Conservation (phyloP, 2,797 vertebrate genomes). For the Adelosebastes latens region DNA sequence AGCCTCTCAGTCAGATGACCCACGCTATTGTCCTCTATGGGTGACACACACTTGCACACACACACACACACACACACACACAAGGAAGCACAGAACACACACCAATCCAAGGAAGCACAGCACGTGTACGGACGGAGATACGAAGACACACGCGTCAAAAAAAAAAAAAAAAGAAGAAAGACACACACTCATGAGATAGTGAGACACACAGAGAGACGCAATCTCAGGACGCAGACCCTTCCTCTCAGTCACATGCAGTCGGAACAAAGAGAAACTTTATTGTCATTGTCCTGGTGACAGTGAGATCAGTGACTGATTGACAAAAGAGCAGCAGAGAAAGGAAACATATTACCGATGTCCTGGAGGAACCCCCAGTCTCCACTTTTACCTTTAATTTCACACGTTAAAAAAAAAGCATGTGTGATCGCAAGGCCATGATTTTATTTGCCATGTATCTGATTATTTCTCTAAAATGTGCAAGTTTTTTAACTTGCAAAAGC, state of each 20-base stretch:
- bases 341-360: constrained; percentile 73
- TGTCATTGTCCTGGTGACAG: constrained; percentile 66
- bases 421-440: not conserved
- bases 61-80: constrained; percentile 34
- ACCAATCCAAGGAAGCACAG: constrained; percentile 47
- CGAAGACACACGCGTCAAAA: constrained; percentile 24
- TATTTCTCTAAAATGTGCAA: not conserved
- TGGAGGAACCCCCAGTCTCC: constrained; percentile 57
- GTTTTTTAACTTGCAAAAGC: not conserved
- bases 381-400: not conserved
- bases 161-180: not conserved
- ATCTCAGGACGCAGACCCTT: constrained; percentile 79
- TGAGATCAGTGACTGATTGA: constrained; percentile 74
- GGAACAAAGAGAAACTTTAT: constrained; percentile 73
- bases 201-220: constrained; percentile 43
- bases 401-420: not conserved
- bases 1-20: constrained; percentile 80
- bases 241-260: constrained; percentile 74
- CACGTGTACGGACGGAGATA: constrained; percentile 37
- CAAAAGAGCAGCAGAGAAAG: constrained; percentile 69
- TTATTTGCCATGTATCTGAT: not conserved
- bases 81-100: constrained; percentile 30
- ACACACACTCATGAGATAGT: constrained; percentile 47
- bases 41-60: constrained; percentile 66
- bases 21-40: constrained; percentile 75